Percentiles rank a stretch among this genome's conserved stretches.
Evolutionary conservation across 1,140 invertebrate genomes (phyloP).

Genomic region (Spodoptera litura): DNA sequence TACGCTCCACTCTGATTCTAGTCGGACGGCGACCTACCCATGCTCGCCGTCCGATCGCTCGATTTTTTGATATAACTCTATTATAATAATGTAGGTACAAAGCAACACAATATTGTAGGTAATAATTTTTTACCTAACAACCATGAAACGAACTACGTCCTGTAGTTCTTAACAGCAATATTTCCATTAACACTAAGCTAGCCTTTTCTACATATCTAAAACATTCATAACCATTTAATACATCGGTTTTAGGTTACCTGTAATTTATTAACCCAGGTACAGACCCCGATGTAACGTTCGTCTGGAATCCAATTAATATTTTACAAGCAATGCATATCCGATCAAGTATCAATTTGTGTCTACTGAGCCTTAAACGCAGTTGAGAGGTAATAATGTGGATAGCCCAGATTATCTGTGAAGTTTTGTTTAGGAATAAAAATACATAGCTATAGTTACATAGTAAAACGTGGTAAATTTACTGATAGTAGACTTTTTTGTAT

Average conservation of each 20-base stretch:
- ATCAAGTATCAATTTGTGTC: slow-evolving; percentile 2
- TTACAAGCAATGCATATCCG: not conserved
- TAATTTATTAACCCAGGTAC: slow-evolving; percentile 11
- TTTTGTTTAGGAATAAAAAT: no score
- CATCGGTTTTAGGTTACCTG: not conserved
- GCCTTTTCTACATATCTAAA: not conserved
- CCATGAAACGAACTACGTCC: no score
- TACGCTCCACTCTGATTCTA: no score
- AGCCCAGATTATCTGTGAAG: not conserved
- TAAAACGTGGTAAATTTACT: no score
- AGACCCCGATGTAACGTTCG: not conserved
- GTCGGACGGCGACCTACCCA: no score
- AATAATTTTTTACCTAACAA: not conserved
- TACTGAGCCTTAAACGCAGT: not conserved
- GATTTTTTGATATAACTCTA: no score
- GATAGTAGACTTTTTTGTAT: no score
- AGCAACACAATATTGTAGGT: not conserved
- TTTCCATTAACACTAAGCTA: no score
- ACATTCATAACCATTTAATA: not conserved
- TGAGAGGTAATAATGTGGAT: not conserved
- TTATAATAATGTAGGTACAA: no score
- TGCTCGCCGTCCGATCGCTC: no score
- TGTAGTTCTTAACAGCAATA: no score
- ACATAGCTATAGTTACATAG: no score
- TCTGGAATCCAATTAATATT: slow-evolving; percentile 15